These are phyloP conservation scores for Scomber japonicus DNA, from an alignment of 2,113 vertebrate genomes.

Conservation along the genomic window DNA sequence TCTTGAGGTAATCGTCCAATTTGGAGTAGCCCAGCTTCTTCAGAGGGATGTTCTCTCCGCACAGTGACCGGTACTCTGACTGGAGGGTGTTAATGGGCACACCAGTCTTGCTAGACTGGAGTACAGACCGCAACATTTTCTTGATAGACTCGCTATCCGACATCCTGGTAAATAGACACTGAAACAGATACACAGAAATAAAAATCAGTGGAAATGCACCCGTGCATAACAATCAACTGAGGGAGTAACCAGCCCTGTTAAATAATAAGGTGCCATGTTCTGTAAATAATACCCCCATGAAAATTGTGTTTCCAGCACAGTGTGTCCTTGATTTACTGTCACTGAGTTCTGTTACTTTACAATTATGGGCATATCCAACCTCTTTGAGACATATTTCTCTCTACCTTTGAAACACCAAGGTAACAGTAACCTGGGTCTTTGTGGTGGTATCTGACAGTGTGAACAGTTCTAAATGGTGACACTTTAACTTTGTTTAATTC, in stretches of 20 bases:
- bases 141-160: constrained; percentile 86
- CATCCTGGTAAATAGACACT: constrained; percentile 78
- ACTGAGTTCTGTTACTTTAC: too few relatives aligned
- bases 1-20: constrained; percentile 88
- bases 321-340: too few relatives aligned
- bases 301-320: background rate
- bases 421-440: too few relatives aligned
- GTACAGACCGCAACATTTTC: constrained; percentile 91
- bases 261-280: background rate
- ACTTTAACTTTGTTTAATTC: too few relatives aligned
- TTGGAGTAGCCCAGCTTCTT: constrained; percentile 86
- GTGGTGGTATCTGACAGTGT: too few relatives aligned
- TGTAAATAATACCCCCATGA: background rate
- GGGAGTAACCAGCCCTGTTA: background rate
- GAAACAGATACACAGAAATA: background rate
- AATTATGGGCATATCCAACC: too few relatives aligned
- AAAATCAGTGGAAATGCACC: background rate
- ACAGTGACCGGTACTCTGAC: constrained; percentile 88
- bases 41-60: constrained; percentile 91
- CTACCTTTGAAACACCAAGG: too few relatives aligned
- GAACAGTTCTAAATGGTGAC: too few relatives aligned
- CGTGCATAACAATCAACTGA: background rate
- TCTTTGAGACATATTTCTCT: too few relatives aligned
- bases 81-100: constrained; percentile 86
- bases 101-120: constrained; percentile 90